These are phyloP conservation scores for Leptinotarsa tumamoca DNA, from an alignment of 2,888 invertebrate species.

Conservation along the genomic window DNA sequence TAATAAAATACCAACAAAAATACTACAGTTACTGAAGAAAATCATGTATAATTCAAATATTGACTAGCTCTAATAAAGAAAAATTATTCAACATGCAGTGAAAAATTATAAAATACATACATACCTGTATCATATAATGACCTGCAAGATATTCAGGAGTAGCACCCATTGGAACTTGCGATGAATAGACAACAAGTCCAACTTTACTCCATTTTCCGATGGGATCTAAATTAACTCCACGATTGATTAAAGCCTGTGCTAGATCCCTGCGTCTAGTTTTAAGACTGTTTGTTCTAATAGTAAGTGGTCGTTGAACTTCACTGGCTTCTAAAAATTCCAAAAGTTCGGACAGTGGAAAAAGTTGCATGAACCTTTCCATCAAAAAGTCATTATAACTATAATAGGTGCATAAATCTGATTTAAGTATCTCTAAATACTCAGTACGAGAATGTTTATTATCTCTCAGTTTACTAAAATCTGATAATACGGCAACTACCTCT, in stretches of 20 bases:
- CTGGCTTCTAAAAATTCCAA: conserved; percentile 96
- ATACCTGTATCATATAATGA: conserved; percentile 45
- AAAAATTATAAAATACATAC: neutral
- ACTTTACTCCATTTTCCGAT: conserved; percentile 99
- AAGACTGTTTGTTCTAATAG: conserved; percentile 94
- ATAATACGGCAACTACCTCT: conserved; percentile 83
- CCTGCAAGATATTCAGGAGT: conserved; percentile 68
- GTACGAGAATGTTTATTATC: conserved; percentile 78
- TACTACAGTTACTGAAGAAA: too few species aligned
- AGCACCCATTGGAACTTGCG: conserved; percentile 98
- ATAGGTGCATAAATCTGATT: conserved; percentile 89
- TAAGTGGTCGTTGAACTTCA: conserved; percentile 93
- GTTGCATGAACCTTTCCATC: conserved; percentile 91
- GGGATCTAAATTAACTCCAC: conserved; percentile 98
- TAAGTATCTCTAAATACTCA: conserved; percentile 85
- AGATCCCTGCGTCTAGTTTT: conserved; percentile 93
- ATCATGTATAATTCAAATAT: too few species aligned
- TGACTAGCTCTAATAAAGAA: too few species aligned
- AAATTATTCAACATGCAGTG: too few species aligned
- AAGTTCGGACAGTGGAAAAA: conserved; percentile 88
- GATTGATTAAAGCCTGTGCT: conserved; percentile 93
- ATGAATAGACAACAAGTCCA: conserved; percentile 94
- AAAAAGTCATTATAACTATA: conserved; percentile 98
- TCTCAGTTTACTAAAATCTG: conserved; percentile 81
- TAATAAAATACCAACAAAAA: too few species aligned